These are phyloP conservation scores for Loripinus fragilis DNA, from an alignment of 2,888 invertebrate species.

Conservation along the genomic window DNA sequence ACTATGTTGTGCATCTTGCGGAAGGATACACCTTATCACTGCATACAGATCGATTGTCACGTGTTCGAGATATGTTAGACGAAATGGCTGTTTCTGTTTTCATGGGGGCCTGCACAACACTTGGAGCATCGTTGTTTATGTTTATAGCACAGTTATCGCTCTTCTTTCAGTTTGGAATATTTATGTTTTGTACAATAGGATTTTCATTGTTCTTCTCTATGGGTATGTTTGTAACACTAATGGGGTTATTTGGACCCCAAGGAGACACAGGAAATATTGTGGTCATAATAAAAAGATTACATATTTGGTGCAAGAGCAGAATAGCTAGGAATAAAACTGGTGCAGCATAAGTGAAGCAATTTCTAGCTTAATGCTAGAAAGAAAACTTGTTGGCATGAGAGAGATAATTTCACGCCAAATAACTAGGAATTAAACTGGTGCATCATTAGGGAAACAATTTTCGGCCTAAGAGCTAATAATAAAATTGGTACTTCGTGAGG, in stretches of 20 bases:
- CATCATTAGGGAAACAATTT: too few relatives aligned
- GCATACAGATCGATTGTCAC: slow-evolving; percentile 56
- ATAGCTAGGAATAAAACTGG: background rate
- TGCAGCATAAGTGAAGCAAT: too few relatives aligned
- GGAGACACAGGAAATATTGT: slow-evolving; percentile 56
- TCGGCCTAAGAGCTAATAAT: too few relatives aligned
- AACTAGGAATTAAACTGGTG: too few relatives aligned
- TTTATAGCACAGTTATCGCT: slow-evolving; percentile 75
- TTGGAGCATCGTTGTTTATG: slow-evolving; percentile 77
- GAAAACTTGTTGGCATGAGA: too few relatives aligned
- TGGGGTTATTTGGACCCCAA: slow-evolving; percentile 73
- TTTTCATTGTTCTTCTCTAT: slow-evolving; percentile 76
- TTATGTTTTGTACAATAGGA: slow-evolving; percentile 77
- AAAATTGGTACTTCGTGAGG: too few relatives aligned
- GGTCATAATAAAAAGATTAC: slow-evolving; percentile 26
- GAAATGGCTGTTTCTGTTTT: slow-evolving; percentile 75
- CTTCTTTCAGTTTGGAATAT: slow-evolving; percentile 78
- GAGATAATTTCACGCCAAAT: too few relatives aligned
- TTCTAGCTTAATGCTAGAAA: too few relatives aligned
- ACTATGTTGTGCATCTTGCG: slow-evolving; percentile 74
- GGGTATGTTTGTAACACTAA: slow-evolving; percentile 70
- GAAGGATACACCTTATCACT: slow-evolving; percentile 71
- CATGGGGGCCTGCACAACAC: slow-evolving; percentile 77
- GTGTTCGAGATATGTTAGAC: slow-evolving; percentile 69
- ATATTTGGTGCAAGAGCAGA: slow-evolving; percentile 33